Evolutionary conservation across 2,113 vertebrate species (phyloP), one percentile per base, ranked within the genome.

Genomic region (Calidris pugnax): DNA sequence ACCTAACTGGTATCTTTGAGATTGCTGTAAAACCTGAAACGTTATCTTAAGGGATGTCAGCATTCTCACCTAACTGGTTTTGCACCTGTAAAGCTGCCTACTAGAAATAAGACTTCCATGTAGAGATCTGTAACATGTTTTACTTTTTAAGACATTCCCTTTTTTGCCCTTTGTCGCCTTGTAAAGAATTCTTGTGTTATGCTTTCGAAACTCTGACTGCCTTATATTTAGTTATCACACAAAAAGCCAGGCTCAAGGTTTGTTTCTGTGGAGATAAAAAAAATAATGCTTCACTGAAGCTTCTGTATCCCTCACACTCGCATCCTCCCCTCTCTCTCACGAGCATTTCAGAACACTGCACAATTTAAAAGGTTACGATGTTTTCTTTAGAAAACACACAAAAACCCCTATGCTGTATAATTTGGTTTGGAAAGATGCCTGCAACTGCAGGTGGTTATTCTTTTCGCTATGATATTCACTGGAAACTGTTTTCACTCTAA

Each of bases 51-150:
- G 63, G 57, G 69, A 81, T n/a, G 47, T 88, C 92, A 95, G 64
- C 59, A 64, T 62, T 93, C 50, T 90, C 89, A 83, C 50, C 67
- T 66, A 82, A 83, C 53, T 90, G 93, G 55, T 82, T 94, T 91
- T 78, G 88, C 23, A 85, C 92, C 51, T 95, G 56, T 51, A 77
- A 90, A 68, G 76, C 48, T 78, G 48, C 15, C 73, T 77, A 53
- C 24, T 53, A 81, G 39, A 94, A 96, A 43, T 14, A 89, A 33
- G 28, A 33, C 28, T 95, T 89, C 43, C 15, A 11, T 7, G 41
- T 6, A 90, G 41, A 84, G 56, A 55, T 68, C 55, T 68, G 47
- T 66, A 59, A 71, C 6, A 26, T 35, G 17, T 35, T 95, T 92
- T 56, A 39, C 3, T 41, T 57, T 74, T 48, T 50, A 13, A 86